Evolutionary conservation across 2,888 invertebrate genomes (phyloP), one percentile per base, ranked within the genome.

Genomic region (Coleophora deauratella): DNA sequence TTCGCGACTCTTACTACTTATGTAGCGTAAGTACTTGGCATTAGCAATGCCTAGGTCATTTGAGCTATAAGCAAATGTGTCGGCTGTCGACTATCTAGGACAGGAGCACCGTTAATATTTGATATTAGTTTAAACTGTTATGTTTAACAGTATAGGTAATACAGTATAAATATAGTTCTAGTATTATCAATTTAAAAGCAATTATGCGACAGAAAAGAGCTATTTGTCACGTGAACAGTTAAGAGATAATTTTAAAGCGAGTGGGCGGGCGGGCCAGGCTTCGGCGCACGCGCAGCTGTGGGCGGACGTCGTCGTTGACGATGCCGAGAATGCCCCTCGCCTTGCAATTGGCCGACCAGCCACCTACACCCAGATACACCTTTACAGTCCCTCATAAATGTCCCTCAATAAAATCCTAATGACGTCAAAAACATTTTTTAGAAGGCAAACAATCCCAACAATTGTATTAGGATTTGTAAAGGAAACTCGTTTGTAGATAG

Each of bases 181-280:
- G n/a, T n/a, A n/a, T n/a, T n/a, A n/a, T n/a, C n/a, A n/a, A n/a
- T 62, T 73, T 66, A 67, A 67, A 63, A 70, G 58, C 59, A 69
- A 59, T 56, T 62, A 58, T 51, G 53, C 53, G 52, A 55, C 58
- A 56, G 57, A 63, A 58, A 66, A 50, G 54, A 63, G 68, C 66
- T 74, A 81, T 80, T 80, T 80, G 79, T 79, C 72, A 65, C 55
- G 46, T 51, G 63, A 73, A 75, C 81, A 72, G 80, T 80, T 81
- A 81, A 60, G 59, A 58, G 62, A 71, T 64, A 67, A 75, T 79
- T 81, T 80, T 80, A 66, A 62, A 57, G 54, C 53, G 57, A 49
- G 84, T 81, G 59, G 81, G 84, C 73, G 79, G 77, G 71, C 71
- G 72, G 66, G 57, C 51, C 35, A 14, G 9, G 36, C 52, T 21